A percentile compares a stretch with the other conserved stretches of the same genome.
These are phyloP conservation scores for Clarias batrachus DNA, from an alignment of 2,113 vertebrate species.

Conservation along the genomic window DNA sequence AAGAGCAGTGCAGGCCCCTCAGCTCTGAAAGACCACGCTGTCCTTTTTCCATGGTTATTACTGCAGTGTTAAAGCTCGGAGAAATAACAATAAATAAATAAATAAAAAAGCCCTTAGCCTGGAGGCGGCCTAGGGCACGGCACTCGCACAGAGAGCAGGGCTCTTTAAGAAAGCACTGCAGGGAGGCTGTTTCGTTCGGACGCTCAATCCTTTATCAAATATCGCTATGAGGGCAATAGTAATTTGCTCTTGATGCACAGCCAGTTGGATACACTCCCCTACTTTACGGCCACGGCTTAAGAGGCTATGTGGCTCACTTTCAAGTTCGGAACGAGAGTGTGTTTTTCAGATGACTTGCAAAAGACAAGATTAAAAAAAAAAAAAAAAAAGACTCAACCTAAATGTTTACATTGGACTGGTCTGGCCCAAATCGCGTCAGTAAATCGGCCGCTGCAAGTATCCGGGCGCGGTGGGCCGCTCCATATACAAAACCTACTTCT, in stretches of 20 bases:
- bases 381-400: background rate
- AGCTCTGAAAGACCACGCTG: slow-evolving; percentile 16
- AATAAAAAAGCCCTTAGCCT: background rate
- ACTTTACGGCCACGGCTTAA: background rate
- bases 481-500: slow-evolving; percentile 24
- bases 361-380: background rate
- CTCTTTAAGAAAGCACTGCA: slow-evolving; percentile 24
- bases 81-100: background rate
- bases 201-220: slow-evolving; percentile 19
- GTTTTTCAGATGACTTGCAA: slow-evolving; percentile 26
- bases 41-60: slow-evolving; percentile 18
- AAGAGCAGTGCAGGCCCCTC: background rate
- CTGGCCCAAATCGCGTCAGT: background rate
- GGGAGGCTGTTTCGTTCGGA: slow-evolving; percentile 10
- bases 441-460: background rate
- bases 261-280: slow-evolving; percentile 5
- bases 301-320: background rate
- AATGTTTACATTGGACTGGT: slow-evolving; percentile 6
- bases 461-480: background rate
- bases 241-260: slow-evolving; percentile 17
- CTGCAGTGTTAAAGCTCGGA: background rate
- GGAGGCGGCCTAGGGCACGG: slow-evolving; percentile 22
- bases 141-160: slow-evolving; percentile 15
- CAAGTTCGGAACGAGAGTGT: background rate
- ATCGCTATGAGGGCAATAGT: slow-evolving; percentile 6